A percentile compares a stretch with the other conserved stretches of the same genome.
Conservation (phyloP, 2,797 vertebrate species). For the Chaetodon trifasciatus region DNA sequence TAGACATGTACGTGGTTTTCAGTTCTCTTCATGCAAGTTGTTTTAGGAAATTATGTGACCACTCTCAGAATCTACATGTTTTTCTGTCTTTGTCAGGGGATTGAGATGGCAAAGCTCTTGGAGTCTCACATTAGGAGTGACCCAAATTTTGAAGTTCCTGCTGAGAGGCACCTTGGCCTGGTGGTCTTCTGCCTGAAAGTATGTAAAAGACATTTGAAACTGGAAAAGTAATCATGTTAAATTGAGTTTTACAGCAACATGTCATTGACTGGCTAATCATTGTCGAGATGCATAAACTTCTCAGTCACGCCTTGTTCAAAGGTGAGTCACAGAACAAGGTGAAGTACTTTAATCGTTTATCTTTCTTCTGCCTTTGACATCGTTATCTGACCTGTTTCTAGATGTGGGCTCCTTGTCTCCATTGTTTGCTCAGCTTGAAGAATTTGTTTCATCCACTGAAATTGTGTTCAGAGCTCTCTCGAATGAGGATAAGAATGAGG, state of each 20-base stretch:
- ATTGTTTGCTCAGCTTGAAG: not conserved
- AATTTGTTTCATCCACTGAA: slow-evolving; percentile 73
- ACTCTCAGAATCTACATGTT: not conserved
- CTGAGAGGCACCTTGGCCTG: slow-evolving; percentile 93
- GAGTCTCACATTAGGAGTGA: slow-evolving; percentile 92
- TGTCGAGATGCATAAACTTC: slow-evolving; percentile 15
- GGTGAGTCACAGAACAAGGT: slow-evolving; percentile 30
- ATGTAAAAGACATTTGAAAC: slow-evolving; percentile 7
- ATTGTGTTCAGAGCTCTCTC: slow-evolving; percentile 91
- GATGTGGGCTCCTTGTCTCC: not conserved
- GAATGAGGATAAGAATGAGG: slow-evolving; percentile 86
- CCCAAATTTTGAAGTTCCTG: slow-evolving; percentile 93
- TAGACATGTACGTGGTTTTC: slow-evolving; percentile 87
- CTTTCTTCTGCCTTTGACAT: too few species aligned
- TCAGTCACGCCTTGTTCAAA: slow-evolving; percentile 46
- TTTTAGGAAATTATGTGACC: not conserved
- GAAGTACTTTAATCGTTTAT: not conserved
- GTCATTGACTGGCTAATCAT: slow-evolving; percentile 55
- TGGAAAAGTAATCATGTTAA: not conserved
- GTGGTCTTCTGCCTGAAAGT: slow-evolving; percentile 96
- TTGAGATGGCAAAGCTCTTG: slow-evolving; percentile 94
- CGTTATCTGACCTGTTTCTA: not conserved
- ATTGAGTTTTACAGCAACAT: not conserved
- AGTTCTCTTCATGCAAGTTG: not conserved
- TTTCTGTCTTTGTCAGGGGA: slow-evolving; percentile 84